A percentile compares a stretch with the other conserved stretches of the same genome.
These are phyloP conservation scores for Megalurothrips usitatus DNA, from an alignment of 2,888 invertebrate genomes.

Conservation along the genomic window DNA sequence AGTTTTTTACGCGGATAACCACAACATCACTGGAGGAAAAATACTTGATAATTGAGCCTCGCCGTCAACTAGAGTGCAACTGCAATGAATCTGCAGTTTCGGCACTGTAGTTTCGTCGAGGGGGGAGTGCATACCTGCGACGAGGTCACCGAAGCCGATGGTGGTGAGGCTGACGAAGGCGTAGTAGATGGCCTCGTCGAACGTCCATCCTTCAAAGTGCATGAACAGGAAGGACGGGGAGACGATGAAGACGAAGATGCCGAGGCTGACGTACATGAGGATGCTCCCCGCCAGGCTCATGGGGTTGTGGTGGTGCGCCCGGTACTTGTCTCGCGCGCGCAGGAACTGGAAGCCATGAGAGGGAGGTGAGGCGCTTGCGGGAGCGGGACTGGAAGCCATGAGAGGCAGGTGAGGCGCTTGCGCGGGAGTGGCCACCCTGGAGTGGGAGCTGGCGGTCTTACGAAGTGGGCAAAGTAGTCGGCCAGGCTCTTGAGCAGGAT, in stretches of 20 bases:
- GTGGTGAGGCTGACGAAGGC: constrained; percentile 83
- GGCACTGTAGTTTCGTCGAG: too few species aligned
- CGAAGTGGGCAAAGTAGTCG: constrained; percentile 77
- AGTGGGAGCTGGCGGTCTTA: constrained; percentile 46
- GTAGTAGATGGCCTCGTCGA: constrained; percentile 78
- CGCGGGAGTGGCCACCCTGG: too few species aligned
- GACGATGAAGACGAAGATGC: constrained; percentile 80
- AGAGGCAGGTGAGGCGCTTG: background rate
- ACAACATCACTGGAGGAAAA: too few species aligned
- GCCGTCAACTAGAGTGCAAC: too few species aligned
- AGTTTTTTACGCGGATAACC: too few species aligned
- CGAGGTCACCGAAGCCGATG: constrained; percentile 90
- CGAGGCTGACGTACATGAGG: constrained; percentile 79
- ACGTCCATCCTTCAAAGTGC: constrained; percentile 81
- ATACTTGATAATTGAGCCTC: background rate
- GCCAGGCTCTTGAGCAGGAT: constrained; percentile 59
- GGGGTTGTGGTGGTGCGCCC: constrained; percentile 62
- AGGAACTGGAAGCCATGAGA: constrained; percentile 55
- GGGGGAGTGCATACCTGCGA: too few species aligned
- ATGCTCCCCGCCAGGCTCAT: constrained; percentile 74
- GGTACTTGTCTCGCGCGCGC: constrained; percentile 74
- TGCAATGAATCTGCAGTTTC: too few species aligned
- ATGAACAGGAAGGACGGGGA: constrained; percentile 80
- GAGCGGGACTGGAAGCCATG: too few species aligned
- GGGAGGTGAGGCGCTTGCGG: background rate